These are phyloP conservation scores for Balaeniceps rex DNA, from an alignment of 2,113 vertebrate genomes.

Conservation along the genomic window DNA sequence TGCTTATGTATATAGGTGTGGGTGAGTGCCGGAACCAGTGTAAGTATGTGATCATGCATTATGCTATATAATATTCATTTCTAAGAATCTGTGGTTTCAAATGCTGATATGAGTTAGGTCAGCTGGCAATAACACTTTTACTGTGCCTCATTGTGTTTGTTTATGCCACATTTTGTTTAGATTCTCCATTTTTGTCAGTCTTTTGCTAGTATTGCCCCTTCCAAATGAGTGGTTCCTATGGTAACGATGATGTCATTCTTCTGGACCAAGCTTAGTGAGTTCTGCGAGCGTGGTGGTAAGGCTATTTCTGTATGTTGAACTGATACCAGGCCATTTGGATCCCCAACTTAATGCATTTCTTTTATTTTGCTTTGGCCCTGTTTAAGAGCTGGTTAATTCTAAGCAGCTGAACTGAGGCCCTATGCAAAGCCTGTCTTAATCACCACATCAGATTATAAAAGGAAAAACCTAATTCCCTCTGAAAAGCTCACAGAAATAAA, in stretches of 20 bases:
- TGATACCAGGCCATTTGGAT: neutral
- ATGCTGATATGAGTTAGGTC: fast-evolving
- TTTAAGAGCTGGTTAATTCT: no score
- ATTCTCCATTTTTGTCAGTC: neutral
- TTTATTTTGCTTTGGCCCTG: no score
- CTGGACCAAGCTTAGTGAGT: neutral
- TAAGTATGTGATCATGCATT: no score
- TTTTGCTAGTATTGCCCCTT: neutral
- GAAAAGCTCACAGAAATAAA: neutral
- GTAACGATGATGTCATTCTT: neutral
- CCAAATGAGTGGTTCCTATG: neutral
- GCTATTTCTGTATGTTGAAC: neutral
- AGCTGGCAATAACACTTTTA: neutral
- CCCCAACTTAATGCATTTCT: neutral
- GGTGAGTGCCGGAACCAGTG: neutral
- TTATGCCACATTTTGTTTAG: neutral
- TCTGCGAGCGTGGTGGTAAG: neutral
- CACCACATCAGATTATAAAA: neutral
- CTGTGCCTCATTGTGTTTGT: neutral
- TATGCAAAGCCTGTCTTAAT: neutral
- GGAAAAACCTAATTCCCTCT: neutral
- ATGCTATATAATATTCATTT: neutral
- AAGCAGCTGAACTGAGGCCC: neutral
- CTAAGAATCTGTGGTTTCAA: neutral
- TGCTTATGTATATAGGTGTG: no score